Evolutionary conservation across 2,113 vertebrate genomes (phyloP), one percentile per base, ranked within the genome.

Genomic region (Rhea americana): DNA sequence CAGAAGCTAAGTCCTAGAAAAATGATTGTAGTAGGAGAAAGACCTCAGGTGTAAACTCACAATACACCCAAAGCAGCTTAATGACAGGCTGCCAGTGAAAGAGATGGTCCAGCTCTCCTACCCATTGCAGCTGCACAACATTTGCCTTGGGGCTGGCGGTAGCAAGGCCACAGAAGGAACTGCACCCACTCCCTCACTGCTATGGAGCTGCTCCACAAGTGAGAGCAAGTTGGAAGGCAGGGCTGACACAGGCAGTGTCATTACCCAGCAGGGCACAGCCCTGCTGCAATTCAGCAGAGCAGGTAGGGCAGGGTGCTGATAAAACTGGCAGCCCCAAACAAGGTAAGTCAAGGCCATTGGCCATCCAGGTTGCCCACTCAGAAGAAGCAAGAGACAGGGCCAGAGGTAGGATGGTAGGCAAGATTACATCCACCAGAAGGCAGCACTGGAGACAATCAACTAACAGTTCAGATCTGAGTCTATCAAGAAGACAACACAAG

Each of bases 161-260:
- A 1, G 0, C 1, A 1, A 39, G 30, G 25, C 21, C 35, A 45
- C 14, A 41, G 8, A 3, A 1, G 11, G 8, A 55, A 26, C 47
- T 66, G 15, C 65, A 78, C 32, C 28, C 39, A 58, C 7, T 25
- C 7, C 24, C 39, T 72, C 26, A 4, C 7, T 22, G 9, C 12
- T 9, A 58, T 7, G 14, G 12, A 11, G 3, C 21, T 85, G 28
- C 4, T 10, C 13, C 14, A 10, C 5, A 3, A 19, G 3, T 9
- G 3, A 59, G 9, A 5, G 15, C 8, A 56, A 76, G 18, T 55
- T 24, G 65, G 30, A 43, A 90, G 28, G 11, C 37, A 85, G 58
- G 22, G 2, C 15, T 11, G 35, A 47, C 0, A 65, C 6, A 24
- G 8, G 18, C 13, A 65, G 26, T 0, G 3, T 5, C 28, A 50